A percentile compares a stretch with the other conserved stretches of the same genome.
These are phyloP conservation scores for Aphidius colemani DNA, from an alignment of 2,888 invertebrate species.

Conservation along the genomic window DNA sequence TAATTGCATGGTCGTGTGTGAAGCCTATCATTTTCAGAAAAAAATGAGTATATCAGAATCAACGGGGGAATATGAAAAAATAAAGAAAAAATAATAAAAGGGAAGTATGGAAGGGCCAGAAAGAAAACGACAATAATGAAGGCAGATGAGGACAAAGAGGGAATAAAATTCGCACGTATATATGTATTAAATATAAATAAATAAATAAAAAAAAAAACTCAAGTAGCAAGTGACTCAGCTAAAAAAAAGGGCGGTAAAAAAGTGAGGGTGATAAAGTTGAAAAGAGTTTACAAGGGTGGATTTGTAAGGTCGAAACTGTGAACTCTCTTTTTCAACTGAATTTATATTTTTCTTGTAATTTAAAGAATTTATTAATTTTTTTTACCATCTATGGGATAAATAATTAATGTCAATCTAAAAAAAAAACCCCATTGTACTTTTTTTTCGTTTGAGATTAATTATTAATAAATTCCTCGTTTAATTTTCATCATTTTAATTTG, in stretches of 20 bases:
- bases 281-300: not conserved
- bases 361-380: not conserved
- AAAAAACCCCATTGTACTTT: not conserved
- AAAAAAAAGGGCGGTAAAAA: slow-evolving; percentile 9
- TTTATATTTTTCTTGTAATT: not conserved
- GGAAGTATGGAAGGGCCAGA: not conserved
- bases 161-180: not conserved
- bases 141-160: not conserved
- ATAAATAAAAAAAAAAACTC: not conserved
- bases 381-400: not conserved
- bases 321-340: not conserved
- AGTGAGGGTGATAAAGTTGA: not conserved
- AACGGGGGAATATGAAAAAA: too few relatives aligned
- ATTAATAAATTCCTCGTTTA: too few relatives aligned
- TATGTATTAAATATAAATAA: not conserved
- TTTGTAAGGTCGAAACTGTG: not conserved
- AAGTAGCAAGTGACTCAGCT: too few relatives aligned
- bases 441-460: too few relatives aligned
- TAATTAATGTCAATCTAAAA: not conserved
- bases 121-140: not conserved
- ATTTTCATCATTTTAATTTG: too few relatives aligned
- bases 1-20: too few relatives aligned
- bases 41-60: too few relatives aligned
- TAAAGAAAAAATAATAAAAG: not conserved
- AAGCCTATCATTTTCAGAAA: too few relatives aligned